These are phyloP conservation scores for Ploceus nigricollis DNA, from an alignment of 2,113 vertebrate genomes.

Conservation along the genomic window DNA sequence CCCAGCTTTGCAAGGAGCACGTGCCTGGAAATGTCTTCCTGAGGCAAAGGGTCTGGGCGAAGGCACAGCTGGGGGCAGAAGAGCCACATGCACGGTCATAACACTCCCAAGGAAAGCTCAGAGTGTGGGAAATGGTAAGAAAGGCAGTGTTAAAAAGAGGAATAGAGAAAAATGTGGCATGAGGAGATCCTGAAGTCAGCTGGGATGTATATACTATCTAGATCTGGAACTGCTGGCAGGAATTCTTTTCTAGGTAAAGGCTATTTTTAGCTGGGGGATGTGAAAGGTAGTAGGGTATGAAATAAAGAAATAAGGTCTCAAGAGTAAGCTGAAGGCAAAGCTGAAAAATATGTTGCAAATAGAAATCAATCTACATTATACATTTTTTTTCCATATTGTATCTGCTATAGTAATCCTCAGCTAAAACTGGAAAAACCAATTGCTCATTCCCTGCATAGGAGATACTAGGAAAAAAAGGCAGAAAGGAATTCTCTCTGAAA, in stretches of 20 bases:
- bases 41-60: not conserved
- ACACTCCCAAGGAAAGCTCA: not conserved
- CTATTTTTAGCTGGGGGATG: not conserved
- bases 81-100: rapidly evolving
- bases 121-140: not conserved
- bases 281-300: not conserved
- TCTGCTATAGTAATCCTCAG: not conserved
- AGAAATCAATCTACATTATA: not conserved
- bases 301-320: not conserved
- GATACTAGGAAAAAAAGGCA: not conserved
- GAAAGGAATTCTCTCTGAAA: not conserved
- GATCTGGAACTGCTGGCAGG: not conserved
- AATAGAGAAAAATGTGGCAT: not conserved
- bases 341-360: not conserved
- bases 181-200: not conserved
- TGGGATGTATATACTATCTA: not conserved
- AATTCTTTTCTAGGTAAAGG: not conserved
- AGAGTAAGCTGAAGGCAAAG: not conserved
- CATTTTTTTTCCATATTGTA: not conserved
- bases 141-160: not conserved
- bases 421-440: not conserved
- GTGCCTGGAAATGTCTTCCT: not conserved
- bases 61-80: not conserved
- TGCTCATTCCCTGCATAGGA: not conserved
- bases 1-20: not conserved